Percentiles rank a stretch among this genome's conserved stretches.
phyloP scores from a whole-genome alignment of 2,888 invertebrate species.

The Habroteleia sp. region DNA sequence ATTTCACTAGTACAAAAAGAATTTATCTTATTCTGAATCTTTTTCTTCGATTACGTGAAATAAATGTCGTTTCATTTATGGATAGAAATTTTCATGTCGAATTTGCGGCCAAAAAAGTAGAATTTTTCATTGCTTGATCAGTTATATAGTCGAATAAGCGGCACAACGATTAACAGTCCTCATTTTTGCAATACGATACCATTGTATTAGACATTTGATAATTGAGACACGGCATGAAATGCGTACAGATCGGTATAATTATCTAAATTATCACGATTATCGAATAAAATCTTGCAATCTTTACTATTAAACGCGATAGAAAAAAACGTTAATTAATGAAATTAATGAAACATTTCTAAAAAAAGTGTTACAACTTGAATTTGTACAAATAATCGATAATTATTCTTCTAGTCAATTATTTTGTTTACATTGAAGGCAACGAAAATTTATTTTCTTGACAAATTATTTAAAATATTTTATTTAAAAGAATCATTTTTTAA shows the following conservation, averaged over 20 bases:
- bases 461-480: too few species aligned
- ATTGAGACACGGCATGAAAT: conserved; percentile 61
- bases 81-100: conserved; percentile 19
- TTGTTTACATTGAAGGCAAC: too few species aligned
- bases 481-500: too few species aligned
- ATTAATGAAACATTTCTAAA: conserved; percentile 42
- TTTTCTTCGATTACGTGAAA: conserved; percentile 8
- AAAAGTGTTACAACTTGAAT: conserved; percentile 20
- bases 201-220: conserved; percentile 57
- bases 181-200: conserved; percentile 46
- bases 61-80: conserved; percentile 15
- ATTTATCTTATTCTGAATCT: conserved; percentile 22
- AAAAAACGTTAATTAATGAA: conserved; percentile 40
- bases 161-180: conserved; percentile 52
- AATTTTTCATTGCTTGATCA: conserved; percentile 28
- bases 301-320: conserved; percentile 40
- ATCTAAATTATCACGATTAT: conserved; percentile 58
- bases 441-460: too few species aligned
- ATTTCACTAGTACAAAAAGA: conserved; percentile 39
- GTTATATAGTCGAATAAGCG: conserved; percentile 40
- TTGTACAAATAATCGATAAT: conserved; percentile 46
- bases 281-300: conserved; percentile 55
- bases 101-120: conserved; percentile 22
- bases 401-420: too few species aligned
- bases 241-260: conserved; percentile 51